Percentiles rank a stretch among this genome's conserved stretches.
phyloP scores from a whole-genome alignment of 2,113 vertebrate genomes.

The Delphinapterus leucas region DNA sequence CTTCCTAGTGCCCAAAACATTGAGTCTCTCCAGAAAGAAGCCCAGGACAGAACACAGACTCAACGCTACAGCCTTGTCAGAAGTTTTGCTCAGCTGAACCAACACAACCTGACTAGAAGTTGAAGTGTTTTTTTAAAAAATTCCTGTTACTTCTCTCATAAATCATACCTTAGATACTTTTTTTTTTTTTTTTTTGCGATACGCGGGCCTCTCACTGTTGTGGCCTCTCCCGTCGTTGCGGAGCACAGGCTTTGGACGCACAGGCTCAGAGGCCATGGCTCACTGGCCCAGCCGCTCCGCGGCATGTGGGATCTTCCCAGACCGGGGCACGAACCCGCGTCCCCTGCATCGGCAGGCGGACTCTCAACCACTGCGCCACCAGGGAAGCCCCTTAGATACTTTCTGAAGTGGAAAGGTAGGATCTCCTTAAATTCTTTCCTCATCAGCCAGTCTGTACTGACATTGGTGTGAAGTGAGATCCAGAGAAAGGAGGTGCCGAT shows the following conservation, averaged over 20 bases:
- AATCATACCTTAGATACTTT: background rate
- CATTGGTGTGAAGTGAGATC: background rate
- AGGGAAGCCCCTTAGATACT: background rate
- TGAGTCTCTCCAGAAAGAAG: background rate
- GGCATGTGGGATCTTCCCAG: no score
- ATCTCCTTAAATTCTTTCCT: background rate
- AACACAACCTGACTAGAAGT: background rate
- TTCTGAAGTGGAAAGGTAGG: conserved; percentile 1
- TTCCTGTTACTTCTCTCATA: background rate
- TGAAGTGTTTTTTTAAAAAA: background rate
- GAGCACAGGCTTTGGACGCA: no score
- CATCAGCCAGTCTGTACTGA: background rate
- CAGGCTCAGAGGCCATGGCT: no score
- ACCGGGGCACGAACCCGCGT: no score
- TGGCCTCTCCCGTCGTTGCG: no score
- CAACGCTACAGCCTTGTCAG: background rate
- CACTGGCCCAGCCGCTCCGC: no score
- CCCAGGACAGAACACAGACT: background rate
- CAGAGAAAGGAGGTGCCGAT: background rate
- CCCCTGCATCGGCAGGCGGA: no score
- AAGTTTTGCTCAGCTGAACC: background rate
- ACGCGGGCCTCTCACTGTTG: no score
- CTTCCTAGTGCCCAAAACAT: background rate
- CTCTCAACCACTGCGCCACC: no score
- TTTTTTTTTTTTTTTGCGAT: no score